phyloP scores from a whole-genome alignment of 1,140 invertebrate genomes.

The Rhagoletis pomonella region DNA sequence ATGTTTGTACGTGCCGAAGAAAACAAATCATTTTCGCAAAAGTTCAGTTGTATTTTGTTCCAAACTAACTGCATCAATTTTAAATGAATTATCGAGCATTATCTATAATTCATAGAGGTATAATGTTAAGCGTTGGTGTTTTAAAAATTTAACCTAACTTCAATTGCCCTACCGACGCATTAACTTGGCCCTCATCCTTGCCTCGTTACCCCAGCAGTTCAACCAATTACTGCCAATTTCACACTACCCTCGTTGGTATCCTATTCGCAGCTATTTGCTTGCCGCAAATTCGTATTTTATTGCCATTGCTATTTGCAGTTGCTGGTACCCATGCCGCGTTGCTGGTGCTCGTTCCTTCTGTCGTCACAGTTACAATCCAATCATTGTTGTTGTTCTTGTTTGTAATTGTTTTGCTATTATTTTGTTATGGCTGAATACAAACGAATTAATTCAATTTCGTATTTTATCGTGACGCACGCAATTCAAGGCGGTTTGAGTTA shows the following conservation, averaged over 20 bases:
- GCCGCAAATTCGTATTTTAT: slow-evolving; percentile 24
- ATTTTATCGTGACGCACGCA: neutral
- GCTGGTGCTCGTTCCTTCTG: neutral
- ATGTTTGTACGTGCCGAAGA: too few species aligned
- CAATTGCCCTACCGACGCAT: too few species aligned
- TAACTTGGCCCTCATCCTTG: too few species aligned
- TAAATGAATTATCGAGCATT: too few species aligned
- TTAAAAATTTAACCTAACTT: neutral
- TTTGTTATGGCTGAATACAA: slow-evolving; percentile 22
- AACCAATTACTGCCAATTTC: slow-evolving; percentile 30
- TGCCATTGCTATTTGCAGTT: neutral
- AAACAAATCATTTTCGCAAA: too few species aligned
- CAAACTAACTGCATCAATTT: too few species aligned
- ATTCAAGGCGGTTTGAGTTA: neutral
- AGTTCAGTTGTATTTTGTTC: too few species aligned
- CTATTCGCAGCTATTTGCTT: neutral
- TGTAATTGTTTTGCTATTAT: slow-evolving; percentile 18
- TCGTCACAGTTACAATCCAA: neutral
- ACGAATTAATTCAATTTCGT: slow-evolving; percentile 45
- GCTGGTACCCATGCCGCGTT: neutral
- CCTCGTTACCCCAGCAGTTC: neutral
- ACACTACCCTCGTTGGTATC: neutral
- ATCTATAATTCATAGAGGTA: neutral
- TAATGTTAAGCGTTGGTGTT: neutral
- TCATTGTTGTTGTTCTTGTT: neutral